Evolutionary conservation across 2,888 invertebrate species (phyloP).

Genomic region (Epistrophella euchroma): DNA sequence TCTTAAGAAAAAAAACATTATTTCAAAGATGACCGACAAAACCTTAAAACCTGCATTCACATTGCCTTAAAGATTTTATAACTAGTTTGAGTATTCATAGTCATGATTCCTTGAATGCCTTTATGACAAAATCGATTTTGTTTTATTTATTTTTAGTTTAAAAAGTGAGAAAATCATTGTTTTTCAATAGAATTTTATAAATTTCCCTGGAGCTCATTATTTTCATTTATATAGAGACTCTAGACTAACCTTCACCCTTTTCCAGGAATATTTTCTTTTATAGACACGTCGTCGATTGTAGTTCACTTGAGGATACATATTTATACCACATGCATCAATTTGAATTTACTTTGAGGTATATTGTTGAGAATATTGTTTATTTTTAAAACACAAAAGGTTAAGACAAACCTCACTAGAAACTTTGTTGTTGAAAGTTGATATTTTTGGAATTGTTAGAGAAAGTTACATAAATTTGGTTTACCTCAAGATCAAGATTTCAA

Average conservation of each 20-base stretch:
- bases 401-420: neutral
- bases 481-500: no score
- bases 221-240: neutral
- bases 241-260: neutral
- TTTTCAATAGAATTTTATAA: conserved; percentile 7
- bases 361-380: neutral
- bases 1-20: no score
- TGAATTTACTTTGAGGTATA: neutral
- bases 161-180: neutral
- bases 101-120: neutral
- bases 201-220: conserved; percentile 12
- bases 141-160: neutral
- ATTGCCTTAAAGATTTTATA: neutral
- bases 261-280: neutral
- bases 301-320: neutral
- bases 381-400: neutral
- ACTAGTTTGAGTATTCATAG: neutral
- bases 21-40: no score
- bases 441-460: no score
- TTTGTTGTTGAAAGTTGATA: neutral
- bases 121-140: neutral
- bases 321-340: neutral
- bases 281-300: neutral
- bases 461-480: no score
- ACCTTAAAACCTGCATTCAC: no score